These are phyloP conservation scores for Melanotus villosus DNA, from an alignment of 2,888 invertebrate genomes.

Conservation along the genomic window DNA sequence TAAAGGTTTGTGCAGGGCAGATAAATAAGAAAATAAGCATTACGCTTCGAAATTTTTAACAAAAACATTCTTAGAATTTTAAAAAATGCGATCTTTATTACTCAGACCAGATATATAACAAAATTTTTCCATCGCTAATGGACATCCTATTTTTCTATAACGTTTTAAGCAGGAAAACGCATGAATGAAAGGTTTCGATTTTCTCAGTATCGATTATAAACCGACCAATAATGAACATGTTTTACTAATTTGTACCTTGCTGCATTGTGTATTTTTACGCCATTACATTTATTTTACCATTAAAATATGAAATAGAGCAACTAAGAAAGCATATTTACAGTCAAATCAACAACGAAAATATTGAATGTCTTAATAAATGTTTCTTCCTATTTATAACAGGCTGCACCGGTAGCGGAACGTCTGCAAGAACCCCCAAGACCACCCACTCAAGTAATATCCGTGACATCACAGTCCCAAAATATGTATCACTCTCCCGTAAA, in stretches of 20 bases:
- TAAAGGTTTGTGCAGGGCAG: too few species aligned
- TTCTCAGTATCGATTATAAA: slow-evolving; percentile 3
- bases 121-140: too few species aligned
- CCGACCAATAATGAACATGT: slow-evolving; percentile 3
- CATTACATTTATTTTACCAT: background rate
- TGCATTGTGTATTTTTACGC: background rate
- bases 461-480: slow-evolving; percentile 57
- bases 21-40: too few species aligned
- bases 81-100: too few species aligned
- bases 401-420: slow-evolving; percentile 28
- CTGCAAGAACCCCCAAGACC: slow-evolving; percentile 54
- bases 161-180: background rate
- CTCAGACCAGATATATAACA: too few species aligned
- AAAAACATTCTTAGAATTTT: too few species aligned
- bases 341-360: too few species aligned
- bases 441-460: slow-evolving; percentile 64
- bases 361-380: too few species aligned
- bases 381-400: background rate
- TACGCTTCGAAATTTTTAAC: too few species aligned
- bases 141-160: background rate
- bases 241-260: background rate
- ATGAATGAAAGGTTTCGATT: slow-evolving; percentile 13
- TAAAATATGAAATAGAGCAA: background rate
- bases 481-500: slow-evolving; percentile 62
- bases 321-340: too few species aligned